phyloP scores from a whole-genome alignment of 2,797 vertebrate genomes.

The Huso huso region DNA sequence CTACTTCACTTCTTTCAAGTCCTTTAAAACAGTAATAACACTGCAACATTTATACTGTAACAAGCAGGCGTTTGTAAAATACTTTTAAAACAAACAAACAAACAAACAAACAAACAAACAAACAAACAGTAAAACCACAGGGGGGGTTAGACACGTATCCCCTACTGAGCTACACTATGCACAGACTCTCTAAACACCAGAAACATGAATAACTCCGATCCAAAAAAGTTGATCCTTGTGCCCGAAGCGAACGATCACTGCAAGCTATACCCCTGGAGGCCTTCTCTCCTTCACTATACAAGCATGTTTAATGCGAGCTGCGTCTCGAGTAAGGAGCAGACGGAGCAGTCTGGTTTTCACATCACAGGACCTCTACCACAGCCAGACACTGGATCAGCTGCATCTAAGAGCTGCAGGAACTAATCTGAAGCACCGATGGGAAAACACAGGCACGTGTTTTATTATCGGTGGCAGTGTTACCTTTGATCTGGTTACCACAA shows the following conservation, averaged over 20 bases:
- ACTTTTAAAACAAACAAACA: neutral
- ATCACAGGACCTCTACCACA: conserved; percentile 18
- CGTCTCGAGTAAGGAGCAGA: neutral
- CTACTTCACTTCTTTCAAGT: neutral
- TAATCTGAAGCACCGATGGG: neutral
- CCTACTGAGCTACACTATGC: neutral
- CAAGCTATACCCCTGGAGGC: neutral
- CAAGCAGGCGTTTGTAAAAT: neutral
- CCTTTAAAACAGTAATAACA: neutral
- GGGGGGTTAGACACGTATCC: neutral
- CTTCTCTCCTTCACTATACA: neutral
- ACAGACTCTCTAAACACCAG: neutral
- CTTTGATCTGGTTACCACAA: conserved; percentile 8
- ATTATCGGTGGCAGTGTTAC: neutral
- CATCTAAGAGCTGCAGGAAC: conserved; percentile 11
- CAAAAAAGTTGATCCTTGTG: neutral
- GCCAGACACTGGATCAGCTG: conserved; percentile 24
- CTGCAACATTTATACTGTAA: neutral
- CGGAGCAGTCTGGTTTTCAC: conserved; percentile 28
- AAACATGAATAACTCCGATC: neutral
- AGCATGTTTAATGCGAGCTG: neutral
- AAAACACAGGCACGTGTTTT: conserved; percentile 11
- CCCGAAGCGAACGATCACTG: neutral
- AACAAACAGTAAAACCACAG: neutral
- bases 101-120: too few species aligned